A percentile compares a stretch with the other conserved stretches of the same genome.
These are phyloP conservation scores for Acipenser oxyrinchus DNA, from an alignment of 2,797 vertebrate genomes.

Conservation along the genomic window DNA sequence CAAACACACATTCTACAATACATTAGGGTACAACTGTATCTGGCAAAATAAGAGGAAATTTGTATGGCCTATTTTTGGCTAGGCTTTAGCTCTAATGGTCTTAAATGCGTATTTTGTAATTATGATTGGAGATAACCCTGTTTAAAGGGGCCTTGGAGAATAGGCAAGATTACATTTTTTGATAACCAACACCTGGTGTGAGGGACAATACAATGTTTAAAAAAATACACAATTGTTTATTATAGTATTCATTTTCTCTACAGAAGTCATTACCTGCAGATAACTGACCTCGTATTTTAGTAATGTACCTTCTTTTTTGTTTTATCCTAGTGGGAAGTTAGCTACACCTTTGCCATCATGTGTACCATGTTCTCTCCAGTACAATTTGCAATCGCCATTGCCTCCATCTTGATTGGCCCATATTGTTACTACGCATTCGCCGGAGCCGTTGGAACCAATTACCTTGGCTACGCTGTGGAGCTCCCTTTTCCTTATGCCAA, in stretches of 20 bases:
- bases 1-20: not conserved
- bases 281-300: too few relatives aligned
- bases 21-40: not conserved
- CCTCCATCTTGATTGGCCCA: constrained; percentile 37
- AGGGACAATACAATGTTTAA: not conserved
- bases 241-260: not conserved
- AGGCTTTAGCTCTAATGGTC: not conserved
- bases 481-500: constrained; percentile 32
- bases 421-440: constrained; percentile 36
- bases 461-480: constrained; percentile 30
- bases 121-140: not conserved
- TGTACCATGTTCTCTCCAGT: constrained; percentile 29
- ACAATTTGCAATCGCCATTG: constrained; percentile 39
- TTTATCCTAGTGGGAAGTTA: constrained; percentile 44
- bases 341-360: constrained; percentile 34
- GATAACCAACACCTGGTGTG: not conserved
- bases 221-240: not conserved
- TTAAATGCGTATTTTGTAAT: not conserved
- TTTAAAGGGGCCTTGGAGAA: not conserved
- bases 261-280: too few relatives aligned
- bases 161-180: not conserved
- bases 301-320: constrained; percentile 1
- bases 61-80: not conserved
- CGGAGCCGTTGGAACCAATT: constrained; percentile 35
- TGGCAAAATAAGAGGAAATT: not conserved